Evolutionary conservation across 2,797 vertebrate species (phyloP).

Genomic region (Trichosurus vulpecula): DNA sequence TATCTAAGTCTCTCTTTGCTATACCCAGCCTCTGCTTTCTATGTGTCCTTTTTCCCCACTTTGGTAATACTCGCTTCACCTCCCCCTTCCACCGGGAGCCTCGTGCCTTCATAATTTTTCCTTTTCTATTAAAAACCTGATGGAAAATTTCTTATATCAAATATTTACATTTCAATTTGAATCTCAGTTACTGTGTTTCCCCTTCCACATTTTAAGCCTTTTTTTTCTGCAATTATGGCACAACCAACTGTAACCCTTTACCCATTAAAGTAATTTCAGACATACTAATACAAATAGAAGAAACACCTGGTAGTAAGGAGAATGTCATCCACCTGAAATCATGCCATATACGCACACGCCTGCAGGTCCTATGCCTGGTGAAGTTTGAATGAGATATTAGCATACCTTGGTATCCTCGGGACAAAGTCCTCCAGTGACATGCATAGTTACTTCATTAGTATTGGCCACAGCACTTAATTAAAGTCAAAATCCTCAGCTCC

Average conservation of each 20-base stretch:
- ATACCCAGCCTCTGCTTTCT: neutral
- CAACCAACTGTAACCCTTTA: neutral
- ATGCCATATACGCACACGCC: neutral
- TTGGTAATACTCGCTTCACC: neutral
- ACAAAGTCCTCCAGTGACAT: neutral
- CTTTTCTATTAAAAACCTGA: neutral
- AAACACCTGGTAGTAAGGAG: no score
- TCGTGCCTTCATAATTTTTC: neutral
- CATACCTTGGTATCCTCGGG: neutral
- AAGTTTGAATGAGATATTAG: no score
- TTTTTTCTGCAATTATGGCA: neutral
- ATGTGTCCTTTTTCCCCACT: neutral
- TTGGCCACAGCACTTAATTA: neutral
- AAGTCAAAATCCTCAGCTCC: neutral
- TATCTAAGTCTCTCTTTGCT: neutral
- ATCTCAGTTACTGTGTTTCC: accelerated
- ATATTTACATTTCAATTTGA: neutral
- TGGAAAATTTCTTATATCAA: neutral
- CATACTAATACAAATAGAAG: neutral
- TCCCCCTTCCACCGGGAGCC: neutral
- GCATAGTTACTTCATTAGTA: accelerated
- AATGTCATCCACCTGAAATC: neutral
- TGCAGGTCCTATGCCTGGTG: neutral
- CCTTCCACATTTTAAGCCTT: accelerated
- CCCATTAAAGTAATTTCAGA: neutral